These are phyloP conservation scores for Syrrhaptes paradoxus DNA, from an alignment of 2,113 vertebrate species.

Conservation along the genomic window DNA sequence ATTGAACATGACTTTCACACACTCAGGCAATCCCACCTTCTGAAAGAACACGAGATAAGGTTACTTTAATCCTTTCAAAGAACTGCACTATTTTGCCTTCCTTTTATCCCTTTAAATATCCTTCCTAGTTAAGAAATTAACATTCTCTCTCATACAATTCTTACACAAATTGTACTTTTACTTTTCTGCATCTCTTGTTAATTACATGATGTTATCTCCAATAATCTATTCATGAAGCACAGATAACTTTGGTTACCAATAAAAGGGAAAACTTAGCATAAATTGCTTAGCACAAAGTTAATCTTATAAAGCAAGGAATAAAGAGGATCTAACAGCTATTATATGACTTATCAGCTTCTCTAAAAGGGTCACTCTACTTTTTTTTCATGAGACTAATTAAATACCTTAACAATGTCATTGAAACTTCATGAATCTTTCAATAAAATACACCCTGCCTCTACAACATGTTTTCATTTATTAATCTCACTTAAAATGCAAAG, in stretches of 20 bases:
- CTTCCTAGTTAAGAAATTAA: conserved; percentile 92
- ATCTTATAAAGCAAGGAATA: conserved; percentile 86
- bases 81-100: conserved; percentile 84
- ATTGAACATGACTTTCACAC: conserved; percentile 69
- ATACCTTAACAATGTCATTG: conserved; percentile 89
- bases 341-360: conserved; percentile 83
- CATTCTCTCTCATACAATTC: conserved; percentile 85
- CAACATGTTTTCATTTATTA: conserved; percentile 85
- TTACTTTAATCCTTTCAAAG: conserved; percentile 87
- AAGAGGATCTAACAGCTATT: conserved; percentile 85
- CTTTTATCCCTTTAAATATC: conserved; percentile 89
- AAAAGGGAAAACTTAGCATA: conserved; percentile 84
- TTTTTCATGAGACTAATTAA: conserved; percentile 88
- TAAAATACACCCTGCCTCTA: conserved; percentile 80
- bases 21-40: conserved; percentile 69
- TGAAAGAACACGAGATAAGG: conserved; percentile 85
- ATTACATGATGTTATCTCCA: conserved; percentile 94
- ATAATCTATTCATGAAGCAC: conserved; percentile 91
- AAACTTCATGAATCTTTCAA: conserved; percentile 82
- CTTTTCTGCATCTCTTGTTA: conserved; percentile 89
- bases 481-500: conserved; percentile 91
- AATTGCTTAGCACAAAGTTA: conserved; percentile 95
- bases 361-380: conserved; percentile 86
- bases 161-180: conserved; percentile 86
- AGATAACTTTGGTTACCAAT: conserved; percentile 82